Base-by-base conservation (phyloP, 2,113 vertebrate genomes). In the Passer montanus region DNA sequence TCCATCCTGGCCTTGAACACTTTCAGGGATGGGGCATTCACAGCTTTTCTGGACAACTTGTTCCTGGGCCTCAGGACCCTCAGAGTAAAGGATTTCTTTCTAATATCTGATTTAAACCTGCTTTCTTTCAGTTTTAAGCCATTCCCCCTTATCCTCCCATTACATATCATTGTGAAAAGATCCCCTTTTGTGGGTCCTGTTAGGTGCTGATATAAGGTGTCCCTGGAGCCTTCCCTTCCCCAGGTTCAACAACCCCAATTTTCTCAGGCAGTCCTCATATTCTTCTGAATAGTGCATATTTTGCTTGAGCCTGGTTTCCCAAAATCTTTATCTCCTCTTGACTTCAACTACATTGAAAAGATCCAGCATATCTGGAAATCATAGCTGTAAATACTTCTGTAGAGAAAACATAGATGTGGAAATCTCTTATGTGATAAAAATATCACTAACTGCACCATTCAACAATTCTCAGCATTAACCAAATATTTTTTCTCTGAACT, bases 61-160 rank as follows among this genome's bases (percentile, higher is more conserved):
- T 59, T 10, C 27, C 59, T 19, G 49, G 0, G 6, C 16, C 13
- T 31, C 58, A 27, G 0, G 12, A 20, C 2, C 2, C 19, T 26
- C 23, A 52, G 7, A 64, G 21, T 10, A 13, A 37, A 46, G 28
- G 27, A 30, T 67, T 59, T 67, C 15, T 39, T 46, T 24, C 9
- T 46, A 30, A 60, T 44, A n/a, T 26, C 52, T 30, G 8, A 18
- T 37, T 20, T 67, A 46, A 67, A 52, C 7, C 3, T 52, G 3
- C 8, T 9, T 7, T 49, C 13, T 17, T 37, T 17, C 37, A 21
- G 28, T 52, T 74, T 74, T 11, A 44, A 59, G 9, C 28, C 15
- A 46, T 30, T 46, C 3, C 13, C 13, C 20, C 20, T 59, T n/a
- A 22, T n/a, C 20, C 28, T 82, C 19, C 5, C 13, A 1, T 28